Conservation (phyloP, 92 coral and sea anemone species). For the Bergia sp. region DNA sequence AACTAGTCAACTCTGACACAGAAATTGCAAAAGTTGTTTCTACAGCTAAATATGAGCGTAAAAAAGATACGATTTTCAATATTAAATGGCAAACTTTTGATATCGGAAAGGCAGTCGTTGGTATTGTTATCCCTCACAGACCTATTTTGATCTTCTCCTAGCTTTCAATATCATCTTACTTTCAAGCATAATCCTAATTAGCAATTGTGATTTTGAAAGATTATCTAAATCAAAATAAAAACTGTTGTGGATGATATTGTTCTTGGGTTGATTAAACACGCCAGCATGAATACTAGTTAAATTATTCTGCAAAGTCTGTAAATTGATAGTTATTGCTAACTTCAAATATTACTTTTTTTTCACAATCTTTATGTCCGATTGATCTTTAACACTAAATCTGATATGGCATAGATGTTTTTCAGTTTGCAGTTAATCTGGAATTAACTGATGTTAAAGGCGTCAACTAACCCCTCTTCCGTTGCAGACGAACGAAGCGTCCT, state of each 20-base stretch:
- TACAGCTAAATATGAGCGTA: not conserved
- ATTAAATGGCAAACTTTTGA: no score
- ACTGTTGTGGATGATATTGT: not conserved
- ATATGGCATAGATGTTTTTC: not conserved
- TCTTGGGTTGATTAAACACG: not conserved
- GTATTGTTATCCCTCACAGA: not conserved
- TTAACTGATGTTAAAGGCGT: not conserved
- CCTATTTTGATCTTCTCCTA: not conserved
- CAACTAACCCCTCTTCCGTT: not conserved
- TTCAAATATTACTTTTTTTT: no score
- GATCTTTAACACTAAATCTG: no score
- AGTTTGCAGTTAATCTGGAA: no score
- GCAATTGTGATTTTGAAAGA: not conserved
- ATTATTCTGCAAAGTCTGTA: not conserved
- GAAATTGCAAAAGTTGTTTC: not conserved
- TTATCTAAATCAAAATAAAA: not conserved
- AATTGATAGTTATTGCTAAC: no score
- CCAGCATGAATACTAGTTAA: not conserved
- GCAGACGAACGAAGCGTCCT: not conserved
- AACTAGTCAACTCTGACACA: not conserved
- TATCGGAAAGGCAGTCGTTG: no score
- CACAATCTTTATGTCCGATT: not conserved
- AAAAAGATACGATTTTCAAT: not conserved
- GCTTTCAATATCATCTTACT: no score
- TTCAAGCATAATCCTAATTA: not conserved